phyloP scores from a whole-genome alignment of 1,140 invertebrate genomes.

The Pantala flavescens region DNA sequence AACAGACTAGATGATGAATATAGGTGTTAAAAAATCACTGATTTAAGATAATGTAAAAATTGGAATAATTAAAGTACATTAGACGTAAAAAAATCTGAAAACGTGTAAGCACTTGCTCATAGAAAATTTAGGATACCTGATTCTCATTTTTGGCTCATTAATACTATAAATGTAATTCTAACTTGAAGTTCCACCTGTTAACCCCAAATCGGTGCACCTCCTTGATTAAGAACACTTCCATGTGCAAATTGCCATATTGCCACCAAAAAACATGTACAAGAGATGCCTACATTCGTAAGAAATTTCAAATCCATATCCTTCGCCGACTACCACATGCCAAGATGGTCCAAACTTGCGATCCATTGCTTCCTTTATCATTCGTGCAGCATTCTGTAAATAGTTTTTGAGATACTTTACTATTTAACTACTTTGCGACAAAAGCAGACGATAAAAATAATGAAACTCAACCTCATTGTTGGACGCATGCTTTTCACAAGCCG shows the following conservation, averaged over 20 bases:
- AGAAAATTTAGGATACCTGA: too few relatives aligned
- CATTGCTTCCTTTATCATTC: slow-evolving; percentile 84
- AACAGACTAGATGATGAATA: too few relatives aligned
- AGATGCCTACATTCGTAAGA: slow-evolving; percentile 83
- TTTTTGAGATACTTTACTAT: too few relatives aligned
- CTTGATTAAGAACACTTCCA: slow-evolving; percentile 70
- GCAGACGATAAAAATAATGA: slow-evolving; percentile 5
- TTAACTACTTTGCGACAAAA: slow-evolving; percentile 7
- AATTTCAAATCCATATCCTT: slow-evolving; percentile 87
- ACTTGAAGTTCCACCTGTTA: too few relatives aligned
- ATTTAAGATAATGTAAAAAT: too few relatives aligned
- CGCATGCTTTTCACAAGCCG: slow-evolving; percentile 81
- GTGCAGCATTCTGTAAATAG: slow-evolving; percentile 55
- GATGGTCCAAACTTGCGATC: slow-evolving; percentile 89
- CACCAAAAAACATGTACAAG: slow-evolving; percentile 85
- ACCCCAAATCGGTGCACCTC: too few relatives aligned
- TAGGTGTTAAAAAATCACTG: too few relatives aligned
- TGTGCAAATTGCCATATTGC: slow-evolving; percentile 75
- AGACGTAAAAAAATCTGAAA: too few relatives aligned
- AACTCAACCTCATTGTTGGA: slow-evolving; percentile 63
- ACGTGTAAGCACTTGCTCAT: too few relatives aligned
- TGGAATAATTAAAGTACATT: too few relatives aligned
- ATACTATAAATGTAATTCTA: too few relatives aligned
- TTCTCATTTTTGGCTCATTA: too few relatives aligned
- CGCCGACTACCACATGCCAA: slow-evolving; percentile 88